Evolutionary conservation across 2,797 vertebrate genomes (phyloP).

Genomic region (Antrozous pallidus): DNA sequence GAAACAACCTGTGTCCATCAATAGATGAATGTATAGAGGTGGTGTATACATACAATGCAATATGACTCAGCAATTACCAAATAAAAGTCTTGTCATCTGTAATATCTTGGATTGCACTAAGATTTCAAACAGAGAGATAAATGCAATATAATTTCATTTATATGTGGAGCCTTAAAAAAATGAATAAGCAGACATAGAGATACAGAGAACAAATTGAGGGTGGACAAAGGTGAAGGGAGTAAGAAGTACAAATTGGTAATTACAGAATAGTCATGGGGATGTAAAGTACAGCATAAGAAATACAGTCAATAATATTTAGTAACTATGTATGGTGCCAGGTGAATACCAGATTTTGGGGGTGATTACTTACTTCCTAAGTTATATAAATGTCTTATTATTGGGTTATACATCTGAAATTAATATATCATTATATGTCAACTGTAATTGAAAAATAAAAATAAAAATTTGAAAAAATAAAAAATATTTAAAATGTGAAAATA

Average conservation of each 20-base stretch:
- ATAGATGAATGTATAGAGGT: background rate
- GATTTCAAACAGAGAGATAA: background rate
- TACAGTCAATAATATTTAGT: background rate
- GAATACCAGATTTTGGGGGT: background rate
- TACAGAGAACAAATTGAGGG: background rate
- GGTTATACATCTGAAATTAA: background rate
- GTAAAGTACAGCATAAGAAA: background rate
- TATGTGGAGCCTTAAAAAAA: background rate
- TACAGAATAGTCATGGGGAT: background rate
- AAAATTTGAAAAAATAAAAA: background rate
- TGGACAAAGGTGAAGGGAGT: background rate
- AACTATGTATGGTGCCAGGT: background rate
- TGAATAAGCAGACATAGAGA: background rate
- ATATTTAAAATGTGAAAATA: background rate
- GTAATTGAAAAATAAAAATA: background rate
- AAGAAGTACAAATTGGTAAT: background rate
- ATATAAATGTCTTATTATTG: background rate
- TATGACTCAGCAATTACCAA: background rate
- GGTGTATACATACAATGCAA: background rate
- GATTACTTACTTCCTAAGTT: background rate
- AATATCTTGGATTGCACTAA: background rate
- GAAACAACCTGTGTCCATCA: background rate
- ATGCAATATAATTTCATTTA: background rate
- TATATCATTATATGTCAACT: background rate
- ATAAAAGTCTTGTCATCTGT: background rate